Evolutionary conservation across 2,113 vertebrate genomes (phyloP), one percentile per base, ranked within the genome.

Genomic region (Pantherophis guttatus): DNA sequence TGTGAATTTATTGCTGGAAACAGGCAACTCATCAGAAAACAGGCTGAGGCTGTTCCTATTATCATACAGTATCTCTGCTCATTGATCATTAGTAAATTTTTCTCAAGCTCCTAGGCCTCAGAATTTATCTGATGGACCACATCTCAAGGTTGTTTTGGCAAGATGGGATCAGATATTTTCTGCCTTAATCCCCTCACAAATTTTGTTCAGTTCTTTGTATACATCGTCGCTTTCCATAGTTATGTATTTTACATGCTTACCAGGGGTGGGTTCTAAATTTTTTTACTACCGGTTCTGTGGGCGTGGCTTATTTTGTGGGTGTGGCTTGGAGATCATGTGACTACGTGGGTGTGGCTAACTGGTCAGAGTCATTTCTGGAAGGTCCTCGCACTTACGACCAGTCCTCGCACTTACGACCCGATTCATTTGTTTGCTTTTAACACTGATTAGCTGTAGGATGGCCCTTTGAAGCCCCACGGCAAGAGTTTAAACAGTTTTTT

Each of bases 1-100:
- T 86, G 44, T 52, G 10, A 86, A 86, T 8, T 11, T 50, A 21
- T 0, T 89, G 93, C 92, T 33, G 87, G 94, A 95, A 94, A 96
- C 95, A 94, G 86, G 65, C 91, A 1, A 39, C 94, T 95, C 92
- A 87, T 95, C 88, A 87, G 85, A 95, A 93, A 95, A 54, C 4
- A 59, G 95, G 86, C 70, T 92, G 59, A 90, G 62, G 50, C 96
- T 91, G n/a, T 93, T 95, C 24, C 59, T 94, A 48, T 88, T 95
- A 75, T 92, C 29, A 94, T 85, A 48, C 44, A 48, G 44, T 48
- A 53, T 57, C 24, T 23, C 57, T 62, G 11, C 11, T 89, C 39
- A 59, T 2, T 7, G 88, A 13, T 8, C 57, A 59, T 23, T 24
- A 48, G 1, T 86, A 50, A 12, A 26, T 23, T 65, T 65, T 65